phyloP scores from a whole-genome alignment of 1,140 invertebrate species.

The Lethrus apterus region DNA sequence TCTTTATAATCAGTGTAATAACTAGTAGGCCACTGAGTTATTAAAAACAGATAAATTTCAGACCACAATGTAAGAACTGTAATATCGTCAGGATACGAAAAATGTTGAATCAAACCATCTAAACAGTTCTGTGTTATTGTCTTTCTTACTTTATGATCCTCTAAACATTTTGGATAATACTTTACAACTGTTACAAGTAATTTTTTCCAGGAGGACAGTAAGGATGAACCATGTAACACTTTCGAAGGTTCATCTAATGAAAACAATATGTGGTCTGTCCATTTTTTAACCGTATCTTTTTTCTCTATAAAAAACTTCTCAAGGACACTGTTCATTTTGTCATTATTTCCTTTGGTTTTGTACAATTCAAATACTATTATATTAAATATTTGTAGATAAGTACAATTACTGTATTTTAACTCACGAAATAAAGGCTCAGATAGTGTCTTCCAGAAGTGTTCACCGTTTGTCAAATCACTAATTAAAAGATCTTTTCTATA shows the following conservation, averaged over 20 bases:
- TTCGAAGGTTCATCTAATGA: background rate
- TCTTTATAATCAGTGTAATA: background rate
- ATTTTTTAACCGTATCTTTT: background rate
- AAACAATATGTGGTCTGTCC: background rate
- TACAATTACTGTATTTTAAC: background rate
- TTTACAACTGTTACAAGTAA: constrained; percentile 3
- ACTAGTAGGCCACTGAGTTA: background rate
- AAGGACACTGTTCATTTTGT: background rate
- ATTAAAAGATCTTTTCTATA: constrained; percentile 7
- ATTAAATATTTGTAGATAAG: constrained; percentile 5
- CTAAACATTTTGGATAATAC: background rate
- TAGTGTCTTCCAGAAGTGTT: constrained; percentile 11
- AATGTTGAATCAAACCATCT: constrained; percentile 6
- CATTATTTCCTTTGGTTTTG: constrained; percentile 4
- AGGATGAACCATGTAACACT: background rate
- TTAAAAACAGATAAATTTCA: constrained; percentile 7
- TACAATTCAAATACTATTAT: constrained; percentile 13
- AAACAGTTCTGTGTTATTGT: constrained; percentile 2
- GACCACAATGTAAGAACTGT: background rate
- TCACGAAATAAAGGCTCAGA: constrained; percentile 4
- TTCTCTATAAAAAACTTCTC: constrained; percentile 1
- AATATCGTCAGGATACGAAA: constrained; percentile 1
- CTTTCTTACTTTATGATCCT: background rate
- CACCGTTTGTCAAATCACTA: background rate
- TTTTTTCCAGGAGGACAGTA: constrained; percentile 11